Percentiles rank a stretch among this genome's conserved stretches.
These are phyloP conservation scores for Buphagus erythrorhynchus DNA, from an alignment of 2,797 vertebrate genomes.

Conservation along the genomic window DNA sequence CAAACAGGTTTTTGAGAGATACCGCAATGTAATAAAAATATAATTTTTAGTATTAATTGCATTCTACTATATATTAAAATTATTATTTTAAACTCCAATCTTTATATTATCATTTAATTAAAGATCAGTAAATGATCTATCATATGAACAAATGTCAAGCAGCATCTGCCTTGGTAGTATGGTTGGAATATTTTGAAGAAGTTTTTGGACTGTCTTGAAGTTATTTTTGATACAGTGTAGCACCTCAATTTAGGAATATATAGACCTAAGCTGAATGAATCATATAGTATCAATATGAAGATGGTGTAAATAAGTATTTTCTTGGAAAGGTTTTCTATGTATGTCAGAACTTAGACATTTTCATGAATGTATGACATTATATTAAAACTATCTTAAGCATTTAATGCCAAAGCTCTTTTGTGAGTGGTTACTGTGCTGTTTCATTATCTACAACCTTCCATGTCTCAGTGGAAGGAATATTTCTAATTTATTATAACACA, in stretches of 20 bases:
- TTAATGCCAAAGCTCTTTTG: background rate
- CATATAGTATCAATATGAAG: background rate
- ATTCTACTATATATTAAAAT: background rate
- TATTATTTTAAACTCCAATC: fast-evolving
- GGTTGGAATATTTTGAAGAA: background rate
- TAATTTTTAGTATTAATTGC: background rate
- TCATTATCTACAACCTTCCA: background rate
- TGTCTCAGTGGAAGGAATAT: background rate
- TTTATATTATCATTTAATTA: background rate
- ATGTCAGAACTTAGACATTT: background rate
- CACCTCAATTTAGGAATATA: background rate
- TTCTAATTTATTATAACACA: background rate
- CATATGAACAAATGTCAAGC: background rate
- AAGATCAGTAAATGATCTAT: background rate
- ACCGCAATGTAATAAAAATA: background rate
- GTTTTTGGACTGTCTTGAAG: background rate
- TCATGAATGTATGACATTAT: background rate
- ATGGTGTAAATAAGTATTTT: background rate
- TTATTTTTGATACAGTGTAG: background rate
- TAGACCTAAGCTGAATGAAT: background rate
- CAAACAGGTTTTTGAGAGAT: background rate
- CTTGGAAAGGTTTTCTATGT: background rate
- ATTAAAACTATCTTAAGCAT: background rate
- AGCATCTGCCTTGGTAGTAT: background rate
- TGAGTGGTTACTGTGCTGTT: background rate